Evolutionary conservation across 2,113 vertebrate genomes (phyloP).

Genomic region (Pseudorectes ferrugineus): DNA sequence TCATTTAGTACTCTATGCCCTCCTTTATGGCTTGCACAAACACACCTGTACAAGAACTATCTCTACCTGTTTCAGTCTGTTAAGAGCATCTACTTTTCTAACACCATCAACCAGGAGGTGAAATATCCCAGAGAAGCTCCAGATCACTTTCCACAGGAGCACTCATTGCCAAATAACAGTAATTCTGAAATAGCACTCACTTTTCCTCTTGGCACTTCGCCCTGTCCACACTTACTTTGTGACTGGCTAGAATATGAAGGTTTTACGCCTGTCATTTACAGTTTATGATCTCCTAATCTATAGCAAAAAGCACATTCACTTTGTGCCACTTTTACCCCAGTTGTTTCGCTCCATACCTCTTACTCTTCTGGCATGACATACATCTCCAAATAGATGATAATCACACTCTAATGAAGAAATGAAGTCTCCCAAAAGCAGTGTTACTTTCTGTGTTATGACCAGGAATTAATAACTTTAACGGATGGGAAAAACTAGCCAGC

Average conservation of each 20-base stretch:
- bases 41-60: background rate
- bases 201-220: background rate
- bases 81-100: background rate
- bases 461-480: background rate
- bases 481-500: background rate
- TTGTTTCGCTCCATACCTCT: background rate
- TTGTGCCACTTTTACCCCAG: background rate
- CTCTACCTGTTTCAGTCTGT: background rate
- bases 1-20: background rate
- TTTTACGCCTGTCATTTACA: background rate
- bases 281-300: background rate
- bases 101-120: background rate
- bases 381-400: background rate
- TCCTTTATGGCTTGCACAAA: background rate
- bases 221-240: background rate
- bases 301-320: background rate
- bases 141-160: background rate
- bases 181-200: background rate
- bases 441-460: background rate
- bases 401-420: background rate
- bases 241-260: background rate
- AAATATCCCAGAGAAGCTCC: background rate
- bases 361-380: rapidly evolving
- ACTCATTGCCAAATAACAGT: background rate
- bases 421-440: background rate